These are phyloP conservation scores for Linurgus olivaceus DNA, from an alignment of 2,797 vertebrate species.

Conservation along the genomic window DNA sequence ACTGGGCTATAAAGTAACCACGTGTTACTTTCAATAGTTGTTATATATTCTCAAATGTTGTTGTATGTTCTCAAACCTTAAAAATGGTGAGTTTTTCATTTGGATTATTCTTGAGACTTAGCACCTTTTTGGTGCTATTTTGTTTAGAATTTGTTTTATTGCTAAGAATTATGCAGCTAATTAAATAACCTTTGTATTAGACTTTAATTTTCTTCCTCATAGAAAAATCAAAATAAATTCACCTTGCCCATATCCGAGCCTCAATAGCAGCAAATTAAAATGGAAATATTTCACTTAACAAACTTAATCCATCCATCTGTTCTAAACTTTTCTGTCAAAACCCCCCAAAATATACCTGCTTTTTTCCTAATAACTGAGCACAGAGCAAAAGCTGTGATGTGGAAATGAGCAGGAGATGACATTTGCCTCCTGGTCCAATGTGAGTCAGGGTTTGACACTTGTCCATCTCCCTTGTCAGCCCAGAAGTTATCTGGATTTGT, in stretches of 20 bases:
- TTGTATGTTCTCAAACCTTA: neutral
- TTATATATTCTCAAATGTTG: neutral
- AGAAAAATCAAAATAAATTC: neutral
- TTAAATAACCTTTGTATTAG: neutral
- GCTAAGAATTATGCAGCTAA: neutral
- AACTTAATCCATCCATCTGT: slow-evolving; percentile 5
- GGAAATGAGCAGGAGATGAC: slow-evolving; percentile 38
- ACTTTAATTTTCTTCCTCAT: neutral
- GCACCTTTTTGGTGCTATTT: neutral
- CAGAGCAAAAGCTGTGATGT: neutral
- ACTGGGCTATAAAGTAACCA: neutral
- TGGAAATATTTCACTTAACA: neutral
- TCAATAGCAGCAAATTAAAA: neutral
- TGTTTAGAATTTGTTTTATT: neutral
- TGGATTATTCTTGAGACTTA: neutral
- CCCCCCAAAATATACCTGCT: neutral
- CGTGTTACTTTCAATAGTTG: accelerated
- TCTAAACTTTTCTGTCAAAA: slow-evolving; percentile 29
- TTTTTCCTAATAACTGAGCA: neutral
- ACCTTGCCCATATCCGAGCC: neutral
- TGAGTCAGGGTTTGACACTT: slow-evolving; percentile 36
- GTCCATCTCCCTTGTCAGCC: slow-evolving; percentile 41
- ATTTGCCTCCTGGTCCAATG: slow-evolving; percentile 8
- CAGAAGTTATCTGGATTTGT: slow-evolving; percentile 13
- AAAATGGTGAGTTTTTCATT: neutral